phyloP scores from a whole-genome alignment of 2,888 invertebrate species.

The Orchestes rusci region DNA sequence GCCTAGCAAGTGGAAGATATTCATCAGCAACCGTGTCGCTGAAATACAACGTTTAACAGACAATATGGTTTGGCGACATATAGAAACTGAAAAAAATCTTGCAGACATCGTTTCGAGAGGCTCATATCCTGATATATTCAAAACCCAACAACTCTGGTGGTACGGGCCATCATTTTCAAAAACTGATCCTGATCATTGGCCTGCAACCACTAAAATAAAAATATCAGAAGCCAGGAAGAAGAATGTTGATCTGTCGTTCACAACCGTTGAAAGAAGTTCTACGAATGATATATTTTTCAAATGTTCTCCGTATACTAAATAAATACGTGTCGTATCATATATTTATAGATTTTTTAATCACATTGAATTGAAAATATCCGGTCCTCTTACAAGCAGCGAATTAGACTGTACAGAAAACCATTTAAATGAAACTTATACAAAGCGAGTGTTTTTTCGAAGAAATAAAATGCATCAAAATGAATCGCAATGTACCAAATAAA shows the following conservation, averaged over 20 bases:
- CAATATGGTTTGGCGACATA: slow-evolving; percentile 11
- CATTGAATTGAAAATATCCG: neutral
- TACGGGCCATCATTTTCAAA: slow-evolving; percentile 10
- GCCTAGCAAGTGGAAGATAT: slow-evolving; percentile 12
- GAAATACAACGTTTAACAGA: slow-evolving; percentile 12
- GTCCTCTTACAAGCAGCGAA: neutral
- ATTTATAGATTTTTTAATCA: slow-evolving; percentile 8
- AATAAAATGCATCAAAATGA: neutral
- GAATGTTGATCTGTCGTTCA: slow-evolving; percentile 1
- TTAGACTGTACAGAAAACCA: neutral
- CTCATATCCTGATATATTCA: slow-evolving; percentile 5
- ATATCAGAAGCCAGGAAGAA: neutral
- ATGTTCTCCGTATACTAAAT: slow-evolving; percentile 8
- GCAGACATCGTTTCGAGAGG: slow-evolving; percentile 19
- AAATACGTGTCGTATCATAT: slow-evolving; percentile 1
- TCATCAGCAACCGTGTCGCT: slow-evolving; percentile 17
- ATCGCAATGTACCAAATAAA: neutral
- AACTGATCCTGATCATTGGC: neutral
- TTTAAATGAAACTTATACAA: slow-evolving; percentile 2
- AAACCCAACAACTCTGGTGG: slow-evolving; percentile 14
- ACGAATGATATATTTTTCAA: slow-evolving; percentile 8
- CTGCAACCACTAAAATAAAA: neutral
- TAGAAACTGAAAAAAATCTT: slow-evolving; percentile 18
- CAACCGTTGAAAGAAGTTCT: neutral
- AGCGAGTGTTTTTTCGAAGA: neutral